Evolutionary conservation across 2,888 invertebrate species (phyloP), one percentile per base, ranked within the genome.

Genomic region (Deroplatys truncata): DNA sequence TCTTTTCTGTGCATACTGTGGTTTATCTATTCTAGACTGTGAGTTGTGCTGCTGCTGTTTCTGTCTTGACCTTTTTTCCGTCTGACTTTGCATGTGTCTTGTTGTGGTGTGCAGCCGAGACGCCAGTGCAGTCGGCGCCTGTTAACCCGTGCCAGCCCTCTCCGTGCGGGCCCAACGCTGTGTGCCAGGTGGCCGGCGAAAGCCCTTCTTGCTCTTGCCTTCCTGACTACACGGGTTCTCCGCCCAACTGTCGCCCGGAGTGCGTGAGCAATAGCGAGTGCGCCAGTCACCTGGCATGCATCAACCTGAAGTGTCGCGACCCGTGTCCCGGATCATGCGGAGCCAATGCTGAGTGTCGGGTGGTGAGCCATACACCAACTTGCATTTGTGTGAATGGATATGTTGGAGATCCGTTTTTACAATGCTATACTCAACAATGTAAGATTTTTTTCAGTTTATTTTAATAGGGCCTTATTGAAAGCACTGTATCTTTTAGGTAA

Each of bases 261-360:
- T 94, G 93, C 93, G 94, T 95, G 28, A 95, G 95, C 91, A 96
- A 96, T 92, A 95, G 95, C 91, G 96, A 93, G 85, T 94, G 93
- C 90, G 91, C 91, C 89, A 93, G 93, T 29, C 93, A 94, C 91
- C 93, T 92, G 90, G 95, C 95, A 84, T 95, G 95, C 91, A 93
- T 95, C 86, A 93, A 93, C 90, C 94, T 94, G 90, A 95, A 94
- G 92, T 95, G 95, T 91, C 92, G 93, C 90, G 94, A 95, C 92
- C 95, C 95, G 84, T 95, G 94, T 90, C 94, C 94, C 29, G 94
- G 94, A 90, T 94, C 94, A 49, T 95, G 95, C 91, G 95, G 94
- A 88, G 84, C 89, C 87, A 94, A 94, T 91, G 94, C 95, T 8
- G 92, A 95, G 95, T 98, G 98, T 92, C 95, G 95, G 92, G 97